phyloP scores from a whole-genome alignment of 2,797 vertebrate species.

The Stomatorhinus walkeri region DNA sequence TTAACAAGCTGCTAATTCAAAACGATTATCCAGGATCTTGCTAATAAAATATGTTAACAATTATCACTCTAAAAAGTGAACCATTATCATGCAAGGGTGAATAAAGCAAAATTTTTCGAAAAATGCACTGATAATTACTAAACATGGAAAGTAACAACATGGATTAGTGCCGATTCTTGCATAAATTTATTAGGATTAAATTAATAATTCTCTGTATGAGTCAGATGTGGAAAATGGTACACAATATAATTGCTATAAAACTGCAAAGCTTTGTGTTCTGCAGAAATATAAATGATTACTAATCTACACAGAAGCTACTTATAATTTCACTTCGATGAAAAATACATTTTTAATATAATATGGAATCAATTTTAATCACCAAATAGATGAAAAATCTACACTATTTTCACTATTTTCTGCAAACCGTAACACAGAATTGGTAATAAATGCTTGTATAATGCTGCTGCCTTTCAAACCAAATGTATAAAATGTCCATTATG shows the following conservation, averaged over 20 bases:
- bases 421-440: background rate
- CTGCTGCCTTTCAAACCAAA: background rate
- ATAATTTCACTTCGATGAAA: background rate
- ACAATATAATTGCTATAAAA: background rate
- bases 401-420: background rate
- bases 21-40: background rate
- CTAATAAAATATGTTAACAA: background rate
- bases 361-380: background rate
- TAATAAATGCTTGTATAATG: background rate
- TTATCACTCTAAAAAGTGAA: background rate
- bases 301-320: background rate
- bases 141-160: background rate
- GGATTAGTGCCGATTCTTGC: background rate
- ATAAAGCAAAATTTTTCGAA: background rate
- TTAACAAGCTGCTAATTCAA: background rate
- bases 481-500: background rate
- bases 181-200: background rate
- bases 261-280: background rate
- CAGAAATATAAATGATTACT: background rate
- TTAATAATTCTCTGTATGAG: background rate
- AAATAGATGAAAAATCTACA: background rate
- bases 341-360: background rate
- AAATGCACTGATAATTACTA: background rate
- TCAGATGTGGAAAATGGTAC: background rate
- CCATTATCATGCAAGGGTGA: background rate